Conservation (phyloP, 53 echinoderm and acorn worm genomes). For the Luidia sarsii region DNA sequence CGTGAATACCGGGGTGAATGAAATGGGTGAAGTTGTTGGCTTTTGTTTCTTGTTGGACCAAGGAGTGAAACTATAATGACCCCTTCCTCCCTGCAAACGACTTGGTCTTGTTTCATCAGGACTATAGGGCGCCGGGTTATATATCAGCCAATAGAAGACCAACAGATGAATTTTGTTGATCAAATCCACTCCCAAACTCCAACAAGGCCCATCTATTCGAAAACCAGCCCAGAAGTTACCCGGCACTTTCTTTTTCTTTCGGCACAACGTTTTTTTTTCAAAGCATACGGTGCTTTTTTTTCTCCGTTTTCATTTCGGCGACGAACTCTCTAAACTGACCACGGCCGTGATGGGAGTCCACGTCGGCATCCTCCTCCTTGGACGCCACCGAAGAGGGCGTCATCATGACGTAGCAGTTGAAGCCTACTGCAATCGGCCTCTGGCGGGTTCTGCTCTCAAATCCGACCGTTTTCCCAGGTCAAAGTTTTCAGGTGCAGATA, state of each 20-base stretch:
- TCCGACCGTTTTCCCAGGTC: no score
- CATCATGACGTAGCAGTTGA: not conserved
- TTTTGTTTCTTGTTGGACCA: not conserved
- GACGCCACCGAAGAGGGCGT: not conserved
- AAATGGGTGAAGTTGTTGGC: not conserved
- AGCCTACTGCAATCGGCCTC: not conserved
- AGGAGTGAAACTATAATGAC: not conserved
- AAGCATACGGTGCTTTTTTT: no score
- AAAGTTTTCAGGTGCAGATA: no score
- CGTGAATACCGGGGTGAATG: not conserved
- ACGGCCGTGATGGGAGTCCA: not conserved
- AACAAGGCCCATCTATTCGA: no score
- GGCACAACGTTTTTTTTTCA: no score
- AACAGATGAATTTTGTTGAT: not conserved
- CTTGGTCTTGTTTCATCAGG: no score
- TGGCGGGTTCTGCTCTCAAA: not conserved
- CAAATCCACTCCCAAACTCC: not conserved
- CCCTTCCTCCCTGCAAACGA: no score
- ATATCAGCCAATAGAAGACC: not conserved
- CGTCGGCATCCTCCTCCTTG: not conserved
- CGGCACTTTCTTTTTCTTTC: no score
- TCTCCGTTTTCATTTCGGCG: no score
- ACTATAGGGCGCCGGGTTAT: not conserved
- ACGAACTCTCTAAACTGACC: conserved; percentile 3
- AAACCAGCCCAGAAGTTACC: no score